Percentiles rank a stretch among this genome's conserved stretches.
Evolutionary conservation across 1,140 invertebrate species (phyloP).

Genomic region (Coboldia fuscipes): DNA sequence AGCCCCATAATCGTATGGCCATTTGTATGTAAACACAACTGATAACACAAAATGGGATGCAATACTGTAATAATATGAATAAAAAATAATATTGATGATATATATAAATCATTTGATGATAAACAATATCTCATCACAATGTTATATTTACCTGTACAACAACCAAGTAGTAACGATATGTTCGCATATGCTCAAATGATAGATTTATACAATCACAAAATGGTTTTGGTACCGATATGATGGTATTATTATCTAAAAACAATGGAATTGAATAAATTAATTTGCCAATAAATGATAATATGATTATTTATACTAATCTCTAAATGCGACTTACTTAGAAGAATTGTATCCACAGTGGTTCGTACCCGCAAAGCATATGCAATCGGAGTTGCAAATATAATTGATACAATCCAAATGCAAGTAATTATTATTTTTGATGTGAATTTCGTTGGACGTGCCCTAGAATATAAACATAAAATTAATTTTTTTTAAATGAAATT

Average conservation of each 20-base stretch:
- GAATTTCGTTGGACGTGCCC: constrained; percentile 41
- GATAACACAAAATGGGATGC: constrained; percentile 53
- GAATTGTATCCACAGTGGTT: too few species aligned
- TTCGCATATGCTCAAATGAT: constrained; percentile 26
- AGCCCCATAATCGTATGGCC: constrained; percentile 50
- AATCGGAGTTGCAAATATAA: constrained; percentile 39
- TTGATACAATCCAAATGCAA: constrained; percentile 40
- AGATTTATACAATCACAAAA: constrained; percentile 34
- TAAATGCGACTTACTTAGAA: too few species aligned
- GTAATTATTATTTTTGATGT: constrained; percentile 43
- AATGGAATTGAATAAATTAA: too few species aligned
- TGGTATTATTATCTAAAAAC: too few species aligned
- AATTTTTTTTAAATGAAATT: not conserved
- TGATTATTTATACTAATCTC: constrained; percentile 13
- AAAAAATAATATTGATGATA: constrained; percentile 5
- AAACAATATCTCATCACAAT: not conserved
- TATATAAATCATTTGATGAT: not conserved
- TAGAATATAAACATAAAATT: constrained; percentile 16
- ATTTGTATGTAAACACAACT: constrained; percentile 59
- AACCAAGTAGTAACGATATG: constrained; percentile 31
- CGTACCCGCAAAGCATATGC: constrained; percentile 37
- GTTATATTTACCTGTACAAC: constrained; percentile 11
- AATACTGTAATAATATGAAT: constrained; percentile 34
- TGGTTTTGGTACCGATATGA: constrained; percentile 18
- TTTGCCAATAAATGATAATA: too few species aligned